Percentiles rank a stretch among this genome's conserved stretches.
Evolutionary conservation across 2,888 invertebrate genomes (phyloP).

Genomic region (Diplolepis rosae): DNA sequence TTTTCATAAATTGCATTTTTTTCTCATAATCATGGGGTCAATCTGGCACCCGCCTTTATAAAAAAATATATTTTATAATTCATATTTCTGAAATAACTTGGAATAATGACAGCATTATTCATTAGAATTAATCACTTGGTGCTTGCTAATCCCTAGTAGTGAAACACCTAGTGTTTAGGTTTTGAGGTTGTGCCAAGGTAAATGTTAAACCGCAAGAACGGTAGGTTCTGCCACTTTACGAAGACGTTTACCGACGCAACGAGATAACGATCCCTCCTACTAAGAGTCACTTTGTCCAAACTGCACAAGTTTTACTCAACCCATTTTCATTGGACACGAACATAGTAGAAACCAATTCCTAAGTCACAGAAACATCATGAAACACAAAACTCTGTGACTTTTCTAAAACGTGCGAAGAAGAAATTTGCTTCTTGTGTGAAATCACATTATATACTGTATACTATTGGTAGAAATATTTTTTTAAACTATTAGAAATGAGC

Average conservation of each 20-base stretch:
- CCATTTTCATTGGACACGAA: conserved; percentile 64
- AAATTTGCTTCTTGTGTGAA: background rate
- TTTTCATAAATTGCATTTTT: too few species aligned
- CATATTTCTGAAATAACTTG: background rate
- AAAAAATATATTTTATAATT: background rate
- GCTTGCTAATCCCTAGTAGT: conserved; percentile 3
- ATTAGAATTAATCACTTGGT: conserved; percentile 27
- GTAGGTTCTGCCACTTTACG: conserved; percentile 8
- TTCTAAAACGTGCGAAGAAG: background rate
- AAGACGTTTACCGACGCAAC: conserved; percentile 21
- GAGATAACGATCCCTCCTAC: conserved; percentile 40
- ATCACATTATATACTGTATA: too few species aligned
- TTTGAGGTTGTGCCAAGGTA: conserved; percentile 29
- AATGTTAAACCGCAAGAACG: conserved; percentile 29
- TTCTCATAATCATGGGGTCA: too few species aligned
- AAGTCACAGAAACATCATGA: background rate
- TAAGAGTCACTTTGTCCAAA: conserved; percentile 44
- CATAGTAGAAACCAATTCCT: background rate
- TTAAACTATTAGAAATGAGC: too few species aligned
- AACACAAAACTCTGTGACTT: background rate
- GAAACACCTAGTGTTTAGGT: conserved; percentile 26
- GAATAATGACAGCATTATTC: conserved; percentile 17
- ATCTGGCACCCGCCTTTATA: too few species aligned
- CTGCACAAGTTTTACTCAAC: conserved; percentile 41
- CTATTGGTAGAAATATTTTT: too few species aligned